Evolutionary conservation across 1,140 invertebrate genomes (phyloP).

Genomic region (Ectropis grisescens): DNA sequence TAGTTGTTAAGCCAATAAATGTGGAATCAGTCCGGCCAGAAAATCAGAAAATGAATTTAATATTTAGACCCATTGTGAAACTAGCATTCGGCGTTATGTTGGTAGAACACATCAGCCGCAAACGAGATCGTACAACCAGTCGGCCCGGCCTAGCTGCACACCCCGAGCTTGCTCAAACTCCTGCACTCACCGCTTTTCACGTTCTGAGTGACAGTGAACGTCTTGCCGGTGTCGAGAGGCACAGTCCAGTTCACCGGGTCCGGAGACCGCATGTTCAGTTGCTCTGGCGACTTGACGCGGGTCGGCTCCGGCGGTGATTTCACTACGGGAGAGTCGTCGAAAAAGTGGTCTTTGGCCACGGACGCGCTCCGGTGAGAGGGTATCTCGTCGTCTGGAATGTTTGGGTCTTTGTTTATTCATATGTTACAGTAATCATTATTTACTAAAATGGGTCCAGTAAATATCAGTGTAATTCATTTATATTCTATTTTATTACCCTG

Average conservation of each 20-base stretch:
- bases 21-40: too few species aligned
- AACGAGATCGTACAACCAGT: conserved; percentile 16
- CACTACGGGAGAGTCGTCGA: conserved; percentile 74
- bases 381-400: conserved; percentile 56
- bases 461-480: too few species aligned
- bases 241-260: conserved; percentile 96
- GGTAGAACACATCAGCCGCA: too few species aligned
- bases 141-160: too few species aligned
- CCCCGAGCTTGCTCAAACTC: too few species aligned
- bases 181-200: conserved; percentile 84
- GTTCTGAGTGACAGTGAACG: conserved; percentile 92
- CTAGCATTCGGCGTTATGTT: too few species aligned
- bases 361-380: conserved; percentile 61
- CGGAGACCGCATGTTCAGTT: conserved; percentile 90
- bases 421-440: too few species aligned
- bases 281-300: conserved; percentile 92
- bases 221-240: conserved; percentile 91
- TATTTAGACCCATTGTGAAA: too few species aligned
- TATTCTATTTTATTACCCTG: too few species aligned
- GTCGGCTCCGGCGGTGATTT: conserved; percentile 93
- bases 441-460: too few species aligned
- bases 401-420: neutral
- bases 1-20: too few species aligned
- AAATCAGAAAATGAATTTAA: too few species aligned
- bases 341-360: conserved; percentile 64